A percentile compares a stretch with the other conserved stretches of the same genome.
These are phyloP conservation scores for Anarhynchus alexandrinus DNA, from an alignment of 2,113 vertebrate genomes.

Conservation along the genomic window DNA sequence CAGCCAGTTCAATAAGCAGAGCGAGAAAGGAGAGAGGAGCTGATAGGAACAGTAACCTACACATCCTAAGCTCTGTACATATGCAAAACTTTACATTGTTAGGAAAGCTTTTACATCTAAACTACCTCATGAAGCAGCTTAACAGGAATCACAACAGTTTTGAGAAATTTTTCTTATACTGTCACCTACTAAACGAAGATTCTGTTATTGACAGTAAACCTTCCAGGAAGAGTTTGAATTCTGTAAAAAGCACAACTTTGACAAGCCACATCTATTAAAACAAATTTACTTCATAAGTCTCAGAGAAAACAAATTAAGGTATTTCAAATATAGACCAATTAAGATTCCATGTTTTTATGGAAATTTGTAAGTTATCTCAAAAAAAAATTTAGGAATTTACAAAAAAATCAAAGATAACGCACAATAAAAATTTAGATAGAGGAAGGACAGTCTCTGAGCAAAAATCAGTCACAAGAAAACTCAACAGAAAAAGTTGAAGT, in stretches of 20 bases:
- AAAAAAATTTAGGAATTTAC: not conserved
- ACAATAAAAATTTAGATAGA: not conserved
- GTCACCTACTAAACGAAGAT: slow-evolving; percentile 15
- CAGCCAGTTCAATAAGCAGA: not conserved
- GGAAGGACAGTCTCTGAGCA: not conserved
- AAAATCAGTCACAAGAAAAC: not conserved
- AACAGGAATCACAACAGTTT: slow-evolving; percentile 32
- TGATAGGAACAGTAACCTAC: not conserved
- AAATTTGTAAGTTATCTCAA: not conserved
- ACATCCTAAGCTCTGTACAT: not conserved
- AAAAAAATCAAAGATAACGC: not conserved
- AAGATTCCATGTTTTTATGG: not conserved
- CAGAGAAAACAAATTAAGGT: not conserved
- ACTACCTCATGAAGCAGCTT: not conserved
- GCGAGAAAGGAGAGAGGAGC: not conserved
- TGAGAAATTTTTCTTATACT: slow-evolving; percentile 25
- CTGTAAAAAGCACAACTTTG: not conserved
- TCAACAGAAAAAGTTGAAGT: not conserved
- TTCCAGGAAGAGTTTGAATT: not conserved
- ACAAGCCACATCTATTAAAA: not conserved
- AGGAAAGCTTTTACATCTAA: not conserved
- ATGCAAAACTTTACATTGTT: slow-evolving; percentile 5
- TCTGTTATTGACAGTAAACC: not conserved
- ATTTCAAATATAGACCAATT: not conserved
- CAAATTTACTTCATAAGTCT: not conserved